Conservation (phyloP, 2,797 vertebrate genomes). For the Chloroceryle amazona region DNA sequence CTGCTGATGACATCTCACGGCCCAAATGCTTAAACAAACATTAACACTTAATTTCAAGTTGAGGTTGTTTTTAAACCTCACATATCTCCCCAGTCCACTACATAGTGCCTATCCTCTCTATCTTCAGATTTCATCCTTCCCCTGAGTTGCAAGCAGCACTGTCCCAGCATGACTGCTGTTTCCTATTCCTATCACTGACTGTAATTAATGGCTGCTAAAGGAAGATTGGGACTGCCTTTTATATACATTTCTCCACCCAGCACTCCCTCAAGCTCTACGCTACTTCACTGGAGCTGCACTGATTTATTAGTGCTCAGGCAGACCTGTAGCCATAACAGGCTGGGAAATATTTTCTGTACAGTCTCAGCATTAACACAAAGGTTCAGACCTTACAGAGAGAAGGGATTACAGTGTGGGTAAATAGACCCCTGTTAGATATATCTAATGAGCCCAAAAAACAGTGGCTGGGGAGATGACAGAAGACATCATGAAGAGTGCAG, state of each 20-base stretch:
- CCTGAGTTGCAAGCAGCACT: neutral
- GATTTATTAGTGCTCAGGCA: slow-evolving; percentile 2
- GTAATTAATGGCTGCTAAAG: slow-evolving; percentile 22
- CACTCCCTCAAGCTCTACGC: neutral
- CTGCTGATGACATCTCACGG: neutral
- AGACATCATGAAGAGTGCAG: neutral
- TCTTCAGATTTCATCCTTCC: neutral
- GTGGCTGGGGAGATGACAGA: neutral
- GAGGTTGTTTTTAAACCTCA: neutral
- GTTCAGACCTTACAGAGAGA: neutral
- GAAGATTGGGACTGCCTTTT: slow-evolving; percentile 1
- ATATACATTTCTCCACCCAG: neutral
- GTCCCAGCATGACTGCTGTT: neutral
- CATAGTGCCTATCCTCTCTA: neutral
- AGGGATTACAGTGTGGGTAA: neutral
- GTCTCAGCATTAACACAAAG: neutral
- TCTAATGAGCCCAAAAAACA: neutral
- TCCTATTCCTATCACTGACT: neutral
- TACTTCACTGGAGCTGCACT: neutral
- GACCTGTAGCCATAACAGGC: slow-evolving; percentile 48
- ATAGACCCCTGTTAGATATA: neutral
- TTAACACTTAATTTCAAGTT: neutral
- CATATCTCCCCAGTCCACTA: fast-evolving
- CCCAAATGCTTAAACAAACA: neutral
- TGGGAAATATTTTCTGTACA: slow-evolving; percentile 19